A percentile compares a stretch with the other conserved stretches of the same genome.
phyloP scores from a whole-genome alignment of 2,888 invertebrate genomes.

The Plutella xylostella region DNA sequence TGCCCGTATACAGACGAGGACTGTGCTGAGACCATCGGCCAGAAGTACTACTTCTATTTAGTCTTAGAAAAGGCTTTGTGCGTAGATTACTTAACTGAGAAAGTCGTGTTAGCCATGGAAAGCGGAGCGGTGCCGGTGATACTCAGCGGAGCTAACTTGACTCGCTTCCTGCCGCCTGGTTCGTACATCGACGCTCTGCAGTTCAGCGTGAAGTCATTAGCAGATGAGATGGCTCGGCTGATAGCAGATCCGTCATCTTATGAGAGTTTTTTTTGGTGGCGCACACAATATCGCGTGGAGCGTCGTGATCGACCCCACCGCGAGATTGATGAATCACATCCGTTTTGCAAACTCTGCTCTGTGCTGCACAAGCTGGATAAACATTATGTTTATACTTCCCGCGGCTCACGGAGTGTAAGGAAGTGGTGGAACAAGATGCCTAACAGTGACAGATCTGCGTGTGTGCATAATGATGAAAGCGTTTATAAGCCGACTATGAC shows the following conservation, averaged over 20 bases:
- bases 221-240: not conserved
- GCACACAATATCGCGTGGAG: not conserved
- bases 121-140: slow-evolving; percentile 1
- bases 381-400: too few species aligned
- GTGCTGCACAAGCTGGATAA: not conserved
- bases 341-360: slow-evolving; percentile 1
- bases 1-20: not conserved
- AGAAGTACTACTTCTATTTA: slow-evolving; percentile 2
- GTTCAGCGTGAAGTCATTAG: not conserved
- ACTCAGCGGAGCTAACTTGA: not conserved
- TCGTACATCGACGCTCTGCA: slow-evolving; percentile 1
- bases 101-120: not conserved
- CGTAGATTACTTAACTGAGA: slow-evolving; percentile 3
- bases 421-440: slow-evolving; percentile 2
- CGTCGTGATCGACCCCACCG: not conserved
- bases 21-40: not conserved
- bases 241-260: not conserved
- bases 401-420: not conserved
- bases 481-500: too few species aligned
- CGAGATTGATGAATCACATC: not conserved
- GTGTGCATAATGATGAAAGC: too few species aligned
- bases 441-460: not conserved
- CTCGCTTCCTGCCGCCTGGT: not conserved
- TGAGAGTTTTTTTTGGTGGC: not conserved
- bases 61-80: slow-evolving; percentile 4